Base-by-base conservation (phyloP, 1,140 invertebrate genomes). In the Solenopsis invicta region DNA sequence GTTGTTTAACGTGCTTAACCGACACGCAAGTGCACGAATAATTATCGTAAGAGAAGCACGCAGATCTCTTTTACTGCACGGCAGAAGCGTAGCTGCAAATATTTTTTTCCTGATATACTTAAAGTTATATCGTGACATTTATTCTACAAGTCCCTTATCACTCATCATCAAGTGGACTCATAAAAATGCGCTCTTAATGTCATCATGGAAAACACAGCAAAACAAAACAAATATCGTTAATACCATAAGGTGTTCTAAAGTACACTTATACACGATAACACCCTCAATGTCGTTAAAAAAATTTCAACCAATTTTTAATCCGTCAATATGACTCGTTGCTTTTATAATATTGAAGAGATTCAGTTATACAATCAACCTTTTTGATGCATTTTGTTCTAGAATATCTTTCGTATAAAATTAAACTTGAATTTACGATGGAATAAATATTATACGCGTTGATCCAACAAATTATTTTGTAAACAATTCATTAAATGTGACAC, bases 141-240 rank as follows among this genome's bases (percentile, higher is more conserved):
- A 18, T 21, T 34, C 13, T 13, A n/a, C 5, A 50, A n/a, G n/a
- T 29, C 21, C 29, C n/a, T 29, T 69, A 81, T 41, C 69, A 4
- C 59, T 34, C 56, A 37, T 82, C 54, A 41, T 34, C 41, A 62
- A 74, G n/a, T 59, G 18, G 16, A 54, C 18, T 61, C 56, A 24
- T 82, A 82, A 74, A 82, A 74, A 48, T 84, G 52, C 29, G 24
- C 24, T 61, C 56, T 84, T 50, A 61, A 74, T 61, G 54, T 48
- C 67, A 34, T 21, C 50, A 52, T 48, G 24, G 50, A 62, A 16
- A 29, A 29, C 2, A 29, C 29, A 0, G 29, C 29, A 13, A 48
- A 82, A 21, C 9, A 21, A 77, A 50, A 52, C 4, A 61, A 76
- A 59, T n/a, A 21, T 48, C 37, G 16, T 37, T n/a, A 3, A 56